Conservation (phyloP, 64 coral and sea anemone species). For the Anthopleura sola region DNA sequence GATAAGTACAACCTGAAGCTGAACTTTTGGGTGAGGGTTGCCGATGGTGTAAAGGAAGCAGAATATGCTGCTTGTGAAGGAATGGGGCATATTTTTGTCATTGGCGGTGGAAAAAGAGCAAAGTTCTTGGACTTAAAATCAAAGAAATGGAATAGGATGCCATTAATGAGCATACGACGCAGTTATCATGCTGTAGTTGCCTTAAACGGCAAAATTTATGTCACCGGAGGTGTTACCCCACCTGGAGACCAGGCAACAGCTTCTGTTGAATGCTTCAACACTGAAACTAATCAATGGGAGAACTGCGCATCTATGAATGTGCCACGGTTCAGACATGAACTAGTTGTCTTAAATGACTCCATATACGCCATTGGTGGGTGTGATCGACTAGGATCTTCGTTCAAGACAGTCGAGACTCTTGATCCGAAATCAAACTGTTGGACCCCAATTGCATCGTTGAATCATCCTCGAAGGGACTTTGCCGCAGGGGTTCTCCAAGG, state of each 20-base stretch:
- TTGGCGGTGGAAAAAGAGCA: slow-evolving; percentile 69
- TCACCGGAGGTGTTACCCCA: slow-evolving; percentile 57
- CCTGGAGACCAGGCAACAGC: slow-evolving; percentile 66
- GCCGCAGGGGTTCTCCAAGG: slow-evolving; percentile 61
- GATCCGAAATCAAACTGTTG: slow-evolving; percentile 52
- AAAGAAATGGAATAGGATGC: slow-evolving; percentile 55
- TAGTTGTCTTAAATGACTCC: slow-evolving; percentile 20
- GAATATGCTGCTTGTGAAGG: slow-evolving; percentile 64
- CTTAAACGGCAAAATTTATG: slow-evolving; percentile 69
- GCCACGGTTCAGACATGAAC: slow-evolving; percentile 61
- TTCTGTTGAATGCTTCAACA: slow-evolving; percentile 74
- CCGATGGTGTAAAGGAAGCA: slow-evolving; percentile 63
- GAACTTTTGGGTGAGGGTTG: slow-evolving; percentile 69
- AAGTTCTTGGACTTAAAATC: slow-evolving; percentile 69
- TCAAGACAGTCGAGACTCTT: slow-evolving; percentile 61
- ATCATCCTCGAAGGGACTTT: slow-evolving; percentile 73
- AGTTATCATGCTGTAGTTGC: slow-evolving; percentile 57
- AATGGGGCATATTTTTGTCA: slow-evolving; percentile 72
- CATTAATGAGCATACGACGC: slow-evolving; percentile 64
- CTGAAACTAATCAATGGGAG: slow-evolving; percentile 61
- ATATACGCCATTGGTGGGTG: slow-evolving; percentile 64
- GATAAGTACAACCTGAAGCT: slow-evolving; percentile 64
- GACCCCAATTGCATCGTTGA: slow-evolving; percentile 49
- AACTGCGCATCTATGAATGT: slow-evolving; percentile 58
- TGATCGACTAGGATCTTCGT: slow-evolving; percentile 31